Evolutionary conservation across 2,797 vertebrate genomes (phyloP).

Genomic region (Hemitrygon akajei): DNA sequence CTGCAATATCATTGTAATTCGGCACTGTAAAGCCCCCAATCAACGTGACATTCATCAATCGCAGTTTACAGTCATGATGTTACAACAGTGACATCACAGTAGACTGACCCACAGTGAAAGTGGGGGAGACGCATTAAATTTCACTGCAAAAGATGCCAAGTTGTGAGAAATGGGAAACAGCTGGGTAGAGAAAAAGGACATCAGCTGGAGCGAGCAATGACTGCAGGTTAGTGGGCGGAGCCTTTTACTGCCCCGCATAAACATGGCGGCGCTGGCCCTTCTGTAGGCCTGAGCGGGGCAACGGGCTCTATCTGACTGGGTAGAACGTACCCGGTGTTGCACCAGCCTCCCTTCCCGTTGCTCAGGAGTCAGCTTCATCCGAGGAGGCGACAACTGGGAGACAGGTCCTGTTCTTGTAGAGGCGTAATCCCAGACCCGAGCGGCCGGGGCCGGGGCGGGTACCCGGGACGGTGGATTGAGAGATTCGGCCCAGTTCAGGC

Average conservation of each 20-base stretch:
- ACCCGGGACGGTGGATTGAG: background rate
- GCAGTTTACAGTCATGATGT: background rate
- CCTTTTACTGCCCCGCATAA: background rate
- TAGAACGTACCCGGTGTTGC: no score
- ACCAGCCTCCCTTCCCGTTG: background rate
- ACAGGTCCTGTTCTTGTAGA: background rate
- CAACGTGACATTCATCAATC: background rate
- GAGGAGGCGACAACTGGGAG: background rate
- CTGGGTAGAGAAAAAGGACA: background rate
- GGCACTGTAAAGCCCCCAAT: background rate
- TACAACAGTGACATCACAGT: conserved; percentile 25
- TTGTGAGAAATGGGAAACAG: background rate
- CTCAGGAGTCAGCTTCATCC: background rate
- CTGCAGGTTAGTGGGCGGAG: background rate
- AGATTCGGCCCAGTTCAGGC: background rate
- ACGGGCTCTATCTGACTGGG: no score
- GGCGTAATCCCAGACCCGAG: background rate
- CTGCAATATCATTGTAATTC: background rate
- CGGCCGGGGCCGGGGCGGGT: background rate
- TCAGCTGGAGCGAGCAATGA: background rate
- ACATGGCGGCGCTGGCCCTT: background rate
- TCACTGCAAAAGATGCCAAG: background rate
- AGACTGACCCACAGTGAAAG: background rate
- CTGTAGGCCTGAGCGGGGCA: background rate
- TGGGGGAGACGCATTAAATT: background rate